Percentiles rank a stretch among this genome's conserved stretches.
phyloP scores from a whole-genome alignment of 2,113 vertebrate species.

The Cranoglanis bouderius region DNA sequence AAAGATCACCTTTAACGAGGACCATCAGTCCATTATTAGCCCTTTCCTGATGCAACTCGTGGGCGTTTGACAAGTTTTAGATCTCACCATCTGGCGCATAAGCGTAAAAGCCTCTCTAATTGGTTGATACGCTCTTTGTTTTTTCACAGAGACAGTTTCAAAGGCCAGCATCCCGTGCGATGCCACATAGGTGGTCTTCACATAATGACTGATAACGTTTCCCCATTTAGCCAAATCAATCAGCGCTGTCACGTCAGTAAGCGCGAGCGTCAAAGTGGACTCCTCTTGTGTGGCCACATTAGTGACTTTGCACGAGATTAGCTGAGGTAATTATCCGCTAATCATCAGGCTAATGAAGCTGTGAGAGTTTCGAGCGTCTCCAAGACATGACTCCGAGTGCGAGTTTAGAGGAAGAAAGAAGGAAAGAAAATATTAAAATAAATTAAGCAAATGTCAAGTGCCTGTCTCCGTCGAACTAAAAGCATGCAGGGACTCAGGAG shows the following conservation, averaged over 20 bases:
- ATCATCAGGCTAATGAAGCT: constrained; percentile 44
- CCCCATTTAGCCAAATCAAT: constrained; percentile 5
- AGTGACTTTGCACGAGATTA: constrained; percentile 31
- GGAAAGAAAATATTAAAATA: constrained; percentile 23
- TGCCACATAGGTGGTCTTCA: not conserved
- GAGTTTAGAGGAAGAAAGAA: constrained; percentile 24
- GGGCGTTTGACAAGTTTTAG: not conserved
- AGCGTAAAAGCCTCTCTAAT: constrained; percentile 7
- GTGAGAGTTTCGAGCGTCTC: constrained; percentile 6
- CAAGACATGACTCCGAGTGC: constrained; percentile 21
- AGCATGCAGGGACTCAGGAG: not conserved
- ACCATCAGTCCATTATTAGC: not conserved
- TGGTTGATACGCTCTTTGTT: not conserved
- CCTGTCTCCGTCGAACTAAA: constrained; percentile 5
- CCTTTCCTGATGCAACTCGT: not conserved
- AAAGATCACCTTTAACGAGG: constrained; percentile 5
- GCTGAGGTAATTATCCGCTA: constrained; percentile 41
- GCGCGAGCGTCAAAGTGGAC: not conserved
- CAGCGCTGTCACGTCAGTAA: not conserved
- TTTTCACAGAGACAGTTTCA: not conserved
- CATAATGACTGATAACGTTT: not conserved
- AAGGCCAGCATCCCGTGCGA: not conserved
- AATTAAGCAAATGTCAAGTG: constrained; percentile 35
- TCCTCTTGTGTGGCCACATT: constrained; percentile 16
- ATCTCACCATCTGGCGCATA: constrained; percentile 18